Evolutionary conservation across 2,113 vertebrate species (phyloP), one percentile per base, ranked within the genome.

Genomic region (Hyperoodon ampullatus): DNA sequence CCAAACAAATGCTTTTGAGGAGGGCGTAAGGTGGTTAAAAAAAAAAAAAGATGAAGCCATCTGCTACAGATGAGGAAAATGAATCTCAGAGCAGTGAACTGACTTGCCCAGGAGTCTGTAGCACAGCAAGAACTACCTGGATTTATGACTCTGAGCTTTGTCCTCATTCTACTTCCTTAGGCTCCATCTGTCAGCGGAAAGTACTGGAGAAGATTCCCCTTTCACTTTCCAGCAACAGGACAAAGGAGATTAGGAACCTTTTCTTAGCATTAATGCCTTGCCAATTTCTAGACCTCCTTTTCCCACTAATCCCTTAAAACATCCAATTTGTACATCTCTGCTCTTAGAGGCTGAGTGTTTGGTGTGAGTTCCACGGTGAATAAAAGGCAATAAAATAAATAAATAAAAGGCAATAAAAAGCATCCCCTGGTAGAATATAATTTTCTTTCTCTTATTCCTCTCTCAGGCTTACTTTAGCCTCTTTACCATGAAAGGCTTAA

Each of bases 311-410:
- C 58, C 80, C 39, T 94, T 93, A 74, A 88, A 85, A 35, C 14
- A 84, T 39, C 86, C 12, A 55, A 28, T 70, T 78, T 74, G 55
- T 30, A 61, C 5, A 8, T 70, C 66, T 93, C 60, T 82, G 35
- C 1, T 75, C 24, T 77, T 30, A 81, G 44, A 75, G 60, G 23
- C n/a, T 77, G 39, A 93, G 47, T 18, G 3, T 70, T 89, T 65
- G 15, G 47, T 68, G 9, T 85, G 81, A 85, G 21, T 13, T 24
- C 50, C 58, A 61, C 10, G 33, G 42, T 12, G 30, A 93, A 90
- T 50, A 90, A 84, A 94, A 75, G 55, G 23, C 61, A 87, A 90
- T 24, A 53, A n/a, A 75, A 82, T 42, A 94, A 84, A 88, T 55
- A 39, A 74, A 65, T 65, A 50, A 47, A 58, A 68, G 33, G 33